Conservation (phyloP, 1,140 invertebrate species). For the Gryllus bimaculatus region DNA sequence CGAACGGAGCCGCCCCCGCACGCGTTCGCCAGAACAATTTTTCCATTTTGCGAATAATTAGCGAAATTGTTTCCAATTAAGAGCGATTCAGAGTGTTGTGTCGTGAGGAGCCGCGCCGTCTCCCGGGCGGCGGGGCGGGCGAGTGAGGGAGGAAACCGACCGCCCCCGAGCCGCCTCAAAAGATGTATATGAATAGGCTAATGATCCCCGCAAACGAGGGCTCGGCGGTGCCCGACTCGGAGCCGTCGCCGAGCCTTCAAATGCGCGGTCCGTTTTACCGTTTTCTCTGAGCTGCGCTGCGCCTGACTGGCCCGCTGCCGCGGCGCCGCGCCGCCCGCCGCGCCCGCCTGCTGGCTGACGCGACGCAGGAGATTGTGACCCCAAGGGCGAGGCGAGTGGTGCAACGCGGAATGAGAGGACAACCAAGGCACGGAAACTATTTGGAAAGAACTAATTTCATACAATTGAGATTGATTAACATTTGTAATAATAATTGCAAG, state of each 20-base stretch:
- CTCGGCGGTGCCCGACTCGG: neutral
- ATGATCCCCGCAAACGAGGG: neutral
- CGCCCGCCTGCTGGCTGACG: neutral
- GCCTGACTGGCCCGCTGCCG: neutral
- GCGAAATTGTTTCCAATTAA: slow-evolving; percentile 40
- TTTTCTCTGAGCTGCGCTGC: neutral
- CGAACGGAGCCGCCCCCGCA: neutral
- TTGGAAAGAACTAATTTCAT: too few relatives aligned
- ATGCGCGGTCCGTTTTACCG: neutral
- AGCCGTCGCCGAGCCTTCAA: neutral
- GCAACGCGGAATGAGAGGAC: neutral
- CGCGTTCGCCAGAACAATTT: slow-evolving; percentile 21
- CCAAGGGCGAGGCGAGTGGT: too few relatives aligned
- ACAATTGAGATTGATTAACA: too few relatives aligned
- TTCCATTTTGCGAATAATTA: slow-evolving; percentile 34
- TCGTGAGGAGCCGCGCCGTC: slow-evolving; percentile 7
- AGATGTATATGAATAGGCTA: slow-evolving; percentile 11
- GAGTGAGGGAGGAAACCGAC: neutral
- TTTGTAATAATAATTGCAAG: too few relatives aligned
- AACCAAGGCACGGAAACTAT: too few relatives aligned
- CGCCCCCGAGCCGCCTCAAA: neutral
- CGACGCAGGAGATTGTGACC: neutral
- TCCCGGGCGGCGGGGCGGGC: neutral
- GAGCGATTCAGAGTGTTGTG: slow-evolving; percentile 33
- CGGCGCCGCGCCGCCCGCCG: too few relatives aligned